These are phyloP conservation scores for Hemistola chrysoprasaria DNA, from an alignment of 2,888 invertebrate species.

Conservation along the genomic window DNA sequence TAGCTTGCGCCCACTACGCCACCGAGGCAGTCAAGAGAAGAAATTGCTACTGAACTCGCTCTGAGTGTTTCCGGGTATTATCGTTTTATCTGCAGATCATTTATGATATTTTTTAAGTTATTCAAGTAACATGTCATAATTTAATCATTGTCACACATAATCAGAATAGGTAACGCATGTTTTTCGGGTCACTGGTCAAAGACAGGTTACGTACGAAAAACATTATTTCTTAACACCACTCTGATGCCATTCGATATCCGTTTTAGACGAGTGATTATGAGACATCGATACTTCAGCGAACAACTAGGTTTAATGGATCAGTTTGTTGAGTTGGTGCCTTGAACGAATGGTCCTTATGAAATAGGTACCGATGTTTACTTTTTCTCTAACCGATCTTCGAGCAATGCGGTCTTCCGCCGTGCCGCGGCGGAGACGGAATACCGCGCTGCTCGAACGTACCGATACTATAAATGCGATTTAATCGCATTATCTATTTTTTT, in stretches of 20 bases:
- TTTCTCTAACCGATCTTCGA: too few relatives aligned
- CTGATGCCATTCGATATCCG: slow-evolving; percentile 27
- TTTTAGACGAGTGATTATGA: slow-evolving; percentile 32
- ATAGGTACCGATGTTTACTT: slow-evolving; percentile 24
- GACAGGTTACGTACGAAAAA: slow-evolving; percentile 60
- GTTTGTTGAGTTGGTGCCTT: slow-evolving; percentile 30
- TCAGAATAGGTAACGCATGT: slow-evolving; percentile 54
- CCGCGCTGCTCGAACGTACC: too few relatives aligned
- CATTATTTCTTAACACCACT: slow-evolving; percentile 53
- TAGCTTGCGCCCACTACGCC: too few relatives aligned
- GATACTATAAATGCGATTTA: too few relatives aligned
- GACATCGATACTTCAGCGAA: slow-evolving; percentile 18
- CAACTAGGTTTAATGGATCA: slow-evolving; percentile 22
- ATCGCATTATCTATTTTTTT: too few relatives aligned
- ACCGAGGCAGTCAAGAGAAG: too few relatives aligned
- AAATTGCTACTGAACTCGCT: too few relatives aligned
- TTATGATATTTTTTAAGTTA: too few relatives aligned
- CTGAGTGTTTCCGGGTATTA: too few relatives aligned
- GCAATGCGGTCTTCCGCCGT: too few relatives aligned
- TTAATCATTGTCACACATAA: slow-evolving; percentile 35
- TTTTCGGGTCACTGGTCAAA: slow-evolving; percentile 49
- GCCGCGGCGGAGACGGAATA: too few relatives aligned
- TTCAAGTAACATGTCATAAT: not conserved
- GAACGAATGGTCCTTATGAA: slow-evolving; percentile 34
- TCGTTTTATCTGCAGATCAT: too few relatives aligned